Evolutionary conservation across 2,797 vertebrate species (phyloP).

Genomic region (Muscicapa comitata): DNA sequence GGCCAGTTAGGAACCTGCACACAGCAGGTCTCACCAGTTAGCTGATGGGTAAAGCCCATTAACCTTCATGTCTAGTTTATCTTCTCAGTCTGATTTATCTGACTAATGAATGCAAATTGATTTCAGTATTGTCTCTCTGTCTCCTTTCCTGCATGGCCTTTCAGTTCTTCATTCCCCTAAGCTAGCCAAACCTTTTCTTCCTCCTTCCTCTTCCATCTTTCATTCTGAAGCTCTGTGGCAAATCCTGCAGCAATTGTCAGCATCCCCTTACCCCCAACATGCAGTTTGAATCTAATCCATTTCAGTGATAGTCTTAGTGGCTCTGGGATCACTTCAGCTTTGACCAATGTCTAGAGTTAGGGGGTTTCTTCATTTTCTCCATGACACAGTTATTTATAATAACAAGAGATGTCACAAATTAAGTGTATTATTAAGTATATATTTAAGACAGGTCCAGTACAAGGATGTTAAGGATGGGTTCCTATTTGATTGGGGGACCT

Average conservation of each 20-base stretch:
- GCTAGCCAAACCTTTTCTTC: not conserved
- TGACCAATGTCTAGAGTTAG: not conserved
- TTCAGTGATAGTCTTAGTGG: not conserved
- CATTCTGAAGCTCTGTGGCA: not conserved
- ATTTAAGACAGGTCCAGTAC: not conserved
- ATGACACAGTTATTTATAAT: not conserved
- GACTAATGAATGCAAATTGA: not conserved
- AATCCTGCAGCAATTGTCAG: not conserved
- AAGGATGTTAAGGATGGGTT: not conserved
- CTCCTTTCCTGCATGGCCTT: not conserved
- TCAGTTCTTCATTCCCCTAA: not conserved
- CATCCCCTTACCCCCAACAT: fast-evolving
- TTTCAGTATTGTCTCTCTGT: not conserved
- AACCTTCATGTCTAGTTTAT: not conserved
- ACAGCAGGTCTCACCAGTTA: not conserved
- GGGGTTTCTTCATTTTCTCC: not conserved
- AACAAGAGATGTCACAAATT: not conserved
- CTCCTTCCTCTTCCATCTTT: not conserved
- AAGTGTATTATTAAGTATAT: too few relatives aligned
- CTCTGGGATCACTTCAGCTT: not conserved
- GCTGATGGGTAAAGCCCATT: not conserved
- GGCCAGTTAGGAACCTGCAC: not conserved
- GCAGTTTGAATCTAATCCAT: not conserved
- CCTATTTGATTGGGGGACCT: not conserved
- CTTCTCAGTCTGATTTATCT: not conserved